Evolutionary conservation across 2,888 invertebrate species (phyloP).

Genomic region (Machimus rusticus): DNA sequence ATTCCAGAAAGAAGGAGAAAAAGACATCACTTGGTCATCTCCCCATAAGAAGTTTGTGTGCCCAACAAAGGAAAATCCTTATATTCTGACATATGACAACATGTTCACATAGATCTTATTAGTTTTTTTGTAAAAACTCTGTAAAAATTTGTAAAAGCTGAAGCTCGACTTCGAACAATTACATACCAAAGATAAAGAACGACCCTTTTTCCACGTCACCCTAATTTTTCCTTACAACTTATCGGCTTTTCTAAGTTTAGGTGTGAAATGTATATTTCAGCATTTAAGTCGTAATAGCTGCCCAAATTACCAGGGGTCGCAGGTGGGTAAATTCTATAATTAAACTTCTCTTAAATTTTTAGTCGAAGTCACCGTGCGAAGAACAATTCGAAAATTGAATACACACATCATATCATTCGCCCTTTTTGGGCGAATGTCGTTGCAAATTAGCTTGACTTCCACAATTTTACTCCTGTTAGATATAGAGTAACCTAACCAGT

Average conservation of each 20-base stretch:
- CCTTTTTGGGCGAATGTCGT: background rate
- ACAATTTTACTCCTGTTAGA: background rate
- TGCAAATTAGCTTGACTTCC: constrained; percentile 19
- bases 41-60: constrained; percentile 62
- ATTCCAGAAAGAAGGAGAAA: constrained; percentile 64
- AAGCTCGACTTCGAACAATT: background rate
- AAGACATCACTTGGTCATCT: constrained; percentile 58
- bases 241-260: background rate
- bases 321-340: background rate
- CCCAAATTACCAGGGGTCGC: background rate
- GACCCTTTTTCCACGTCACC: background rate
- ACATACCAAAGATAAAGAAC: constrained; percentile 15
- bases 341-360: background rate
- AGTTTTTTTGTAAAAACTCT: background rate
- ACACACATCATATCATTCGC: background rate
- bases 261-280: too few species aligned
- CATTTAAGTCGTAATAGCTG: too few species aligned
- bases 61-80: constrained; percentile 64
- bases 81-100: constrained; percentile 59
- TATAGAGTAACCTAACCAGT: constrained; percentile 7
- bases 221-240: background rate
- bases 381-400: background rate
- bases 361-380: background rate
- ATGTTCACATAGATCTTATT: constrained; percentile 31
- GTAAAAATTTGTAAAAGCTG: background rate